Conservation (phyloP, 2,113 vertebrate species). For the Perccottus glenii region DNA sequence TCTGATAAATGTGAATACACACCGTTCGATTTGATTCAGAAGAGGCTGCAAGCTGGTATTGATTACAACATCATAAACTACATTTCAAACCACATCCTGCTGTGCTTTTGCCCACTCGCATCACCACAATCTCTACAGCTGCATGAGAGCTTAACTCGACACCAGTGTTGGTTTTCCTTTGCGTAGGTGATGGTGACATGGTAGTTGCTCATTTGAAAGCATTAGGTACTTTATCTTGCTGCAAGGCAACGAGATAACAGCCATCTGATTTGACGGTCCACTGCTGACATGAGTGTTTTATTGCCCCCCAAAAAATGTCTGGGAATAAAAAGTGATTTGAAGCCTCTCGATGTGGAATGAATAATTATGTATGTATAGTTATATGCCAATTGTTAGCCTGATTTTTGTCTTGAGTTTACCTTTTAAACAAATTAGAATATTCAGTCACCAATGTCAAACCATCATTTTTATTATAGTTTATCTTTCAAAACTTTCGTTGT, state of each 20-base stretch:
- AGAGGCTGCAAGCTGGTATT: slow-evolving; percentile 27
- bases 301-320: slow-evolving; percentile 25
- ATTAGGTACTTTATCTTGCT: slow-evolving; percentile 6
- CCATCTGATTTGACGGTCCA: slow-evolving; percentile 22
- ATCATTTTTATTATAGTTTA: no score
- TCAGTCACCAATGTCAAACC: no score
- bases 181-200: slow-evolving; percentile 5
- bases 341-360: slow-evolving; percentile 43
- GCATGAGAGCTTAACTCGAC: slow-evolving; percentile 16
- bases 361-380: slow-evolving; percentile 1
- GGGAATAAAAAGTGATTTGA: slow-evolving; percentile 25
- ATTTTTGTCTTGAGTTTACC: no score
- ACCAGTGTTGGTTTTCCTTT: slow-evolving; percentile 8
- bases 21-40: slow-evolving; percentile 8
- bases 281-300: slow-evolving; percentile 26
- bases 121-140: slow-evolving; percentile 21
- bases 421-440: no score
- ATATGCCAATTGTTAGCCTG: no score
- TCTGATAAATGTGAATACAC: slow-evolving; percentile 17
- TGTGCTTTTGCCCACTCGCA: not conserved
- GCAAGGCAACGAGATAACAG: slow-evolving; percentile 7
- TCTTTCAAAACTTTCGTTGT: no score
- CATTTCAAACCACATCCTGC: slow-evolving; percentile 29
- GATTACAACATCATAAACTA: slow-evolving; percentile 2
- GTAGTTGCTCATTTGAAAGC: slow-evolving; percentile 35